phyloP scores from a whole-genome alignment of 2,888 invertebrate species.

The Heteropelma amictum region DNA sequence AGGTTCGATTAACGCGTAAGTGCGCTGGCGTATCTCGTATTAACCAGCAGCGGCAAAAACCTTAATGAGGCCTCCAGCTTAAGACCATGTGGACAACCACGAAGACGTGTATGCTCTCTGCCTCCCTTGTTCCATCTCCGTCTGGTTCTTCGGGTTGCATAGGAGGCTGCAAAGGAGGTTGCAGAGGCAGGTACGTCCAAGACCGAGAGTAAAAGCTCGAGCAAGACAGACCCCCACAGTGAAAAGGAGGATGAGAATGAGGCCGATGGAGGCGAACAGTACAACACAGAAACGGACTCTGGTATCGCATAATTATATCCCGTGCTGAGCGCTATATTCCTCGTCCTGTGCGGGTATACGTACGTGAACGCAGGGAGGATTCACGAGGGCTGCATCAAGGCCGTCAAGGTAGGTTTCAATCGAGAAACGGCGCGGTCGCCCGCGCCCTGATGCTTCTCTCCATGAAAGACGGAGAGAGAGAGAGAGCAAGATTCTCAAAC shows the following conservation, averaged over 20 bases:
- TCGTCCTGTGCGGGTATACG: conserved; percentile 28
- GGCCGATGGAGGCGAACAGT: conserved; percentile 32
- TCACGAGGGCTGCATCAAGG: conserved; percentile 54
- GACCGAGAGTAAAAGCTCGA: conserved; percentile 44
- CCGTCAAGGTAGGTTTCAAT: conserved; percentile 60
- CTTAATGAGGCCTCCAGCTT: conserved; percentile 58
- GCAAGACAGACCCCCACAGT: conserved; percentile 43
- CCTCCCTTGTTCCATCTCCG: neutral
- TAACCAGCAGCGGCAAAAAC: conserved; percentile 59
- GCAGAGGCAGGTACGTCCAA: neutral
- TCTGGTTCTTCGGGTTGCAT: neutral
- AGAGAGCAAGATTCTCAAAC: conserved; percentile 46
- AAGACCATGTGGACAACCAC: conserved; percentile 44
- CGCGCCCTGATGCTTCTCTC: conserved; percentile 40
- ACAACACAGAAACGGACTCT: conserved; percentile 55
- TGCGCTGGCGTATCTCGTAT: conserved; percentile 58
- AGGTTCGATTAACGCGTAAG: conserved; percentile 60
- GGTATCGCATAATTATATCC: conserved; percentile 60
- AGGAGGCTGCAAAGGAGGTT: neutral
- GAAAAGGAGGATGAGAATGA: conserved; percentile 36
- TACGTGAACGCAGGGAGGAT: conserved; percentile 30
- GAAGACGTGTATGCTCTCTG: conserved; percentile 48
- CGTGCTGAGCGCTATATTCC: conserved; percentile 45
- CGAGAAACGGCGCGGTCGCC: conserved; percentile 57
- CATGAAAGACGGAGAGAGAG: conserved; percentile 7